phyloP scores from a whole-genome alignment of 1,140 invertebrate species.

The Acromyrmex charruanus region DNA sequence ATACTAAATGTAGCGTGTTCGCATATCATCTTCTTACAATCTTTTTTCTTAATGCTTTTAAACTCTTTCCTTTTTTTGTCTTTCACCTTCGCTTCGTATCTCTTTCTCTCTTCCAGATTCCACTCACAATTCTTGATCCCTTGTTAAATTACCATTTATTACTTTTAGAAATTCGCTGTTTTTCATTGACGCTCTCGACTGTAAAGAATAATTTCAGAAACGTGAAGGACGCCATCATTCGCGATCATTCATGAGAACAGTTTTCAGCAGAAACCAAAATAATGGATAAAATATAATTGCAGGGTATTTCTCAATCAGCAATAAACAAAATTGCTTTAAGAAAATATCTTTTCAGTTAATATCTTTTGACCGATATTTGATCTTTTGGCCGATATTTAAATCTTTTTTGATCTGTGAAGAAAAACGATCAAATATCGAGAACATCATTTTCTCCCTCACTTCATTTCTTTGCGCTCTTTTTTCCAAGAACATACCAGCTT shows the following conservation, averaged over 20 bases:
- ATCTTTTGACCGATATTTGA: not conserved
- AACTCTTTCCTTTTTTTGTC: not conserved
- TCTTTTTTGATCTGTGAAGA: not conserved
- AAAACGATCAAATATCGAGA: not conserved
- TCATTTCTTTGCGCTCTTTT: not conserved
- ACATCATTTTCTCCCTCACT: not conserved
- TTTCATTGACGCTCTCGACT: constrained; percentile 10
- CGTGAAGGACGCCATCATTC: too few species aligned
- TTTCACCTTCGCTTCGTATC: not conserved
- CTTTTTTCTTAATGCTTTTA: not conserved
- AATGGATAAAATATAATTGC: not conserved
- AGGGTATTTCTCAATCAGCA: not conserved
- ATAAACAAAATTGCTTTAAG: not conserved
- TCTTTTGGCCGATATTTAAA: not conserved
- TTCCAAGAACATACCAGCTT: not conserved
- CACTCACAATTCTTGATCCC: not conserved
- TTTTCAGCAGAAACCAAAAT: not conserved
- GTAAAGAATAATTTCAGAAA: not conserved
- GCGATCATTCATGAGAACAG: not conserved
- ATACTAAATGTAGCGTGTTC: not conserved
- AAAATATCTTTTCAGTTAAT: not conserved
- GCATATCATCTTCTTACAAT: not conserved
- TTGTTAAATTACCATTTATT: constrained; percentile 68
- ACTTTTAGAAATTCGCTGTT: constrained; percentile 26
- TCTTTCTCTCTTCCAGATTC: constrained; percentile 5